Evolutionary conservation across 2,888 invertebrate species (phyloP).

Genomic region (Acheta domesticus): DNA sequence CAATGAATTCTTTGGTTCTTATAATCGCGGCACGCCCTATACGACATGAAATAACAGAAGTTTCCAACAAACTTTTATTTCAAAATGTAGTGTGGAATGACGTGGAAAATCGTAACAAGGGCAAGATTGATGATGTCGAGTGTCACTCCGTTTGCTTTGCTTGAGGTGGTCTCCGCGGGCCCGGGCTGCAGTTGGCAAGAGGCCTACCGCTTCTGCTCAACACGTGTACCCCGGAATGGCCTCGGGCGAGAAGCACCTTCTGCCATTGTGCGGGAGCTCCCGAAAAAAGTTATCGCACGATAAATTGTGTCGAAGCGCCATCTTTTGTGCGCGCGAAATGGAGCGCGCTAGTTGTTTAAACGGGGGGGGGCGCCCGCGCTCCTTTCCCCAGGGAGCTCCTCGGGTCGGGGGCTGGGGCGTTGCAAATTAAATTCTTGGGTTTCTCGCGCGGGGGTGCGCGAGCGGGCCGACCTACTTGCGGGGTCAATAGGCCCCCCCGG

Average conservation of each 20-base stretch:
- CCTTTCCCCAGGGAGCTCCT: neutral
- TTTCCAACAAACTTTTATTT: no score
- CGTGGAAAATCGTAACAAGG: no score
- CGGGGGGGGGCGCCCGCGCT: neutral
- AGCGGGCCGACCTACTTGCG: neutral
- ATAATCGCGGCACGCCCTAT: no score
- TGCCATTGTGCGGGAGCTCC: neutral
- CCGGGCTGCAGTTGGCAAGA: neutral
- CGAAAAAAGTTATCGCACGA: neutral
- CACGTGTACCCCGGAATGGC: neutral
- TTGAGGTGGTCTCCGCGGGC: no score
- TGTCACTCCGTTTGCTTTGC: no score
- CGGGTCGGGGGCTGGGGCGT: neutral
- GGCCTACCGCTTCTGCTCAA: neutral
- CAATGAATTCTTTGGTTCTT: no score
- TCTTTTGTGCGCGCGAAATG: constrained; percentile 1
- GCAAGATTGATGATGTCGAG: no score
- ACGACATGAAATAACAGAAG: no score
- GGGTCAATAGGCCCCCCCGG: neutral
- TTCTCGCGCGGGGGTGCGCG: neutral
- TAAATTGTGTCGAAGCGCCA: neutral
- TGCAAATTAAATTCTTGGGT: constrained; percentile 9
- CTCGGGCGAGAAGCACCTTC: neutral
- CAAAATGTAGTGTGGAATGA: no score
- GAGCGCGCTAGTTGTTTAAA: neutral